phyloP scores from a whole-genome alignment of 2,797 vertebrate genomes.

The Epinephelus coioides region DNA sequence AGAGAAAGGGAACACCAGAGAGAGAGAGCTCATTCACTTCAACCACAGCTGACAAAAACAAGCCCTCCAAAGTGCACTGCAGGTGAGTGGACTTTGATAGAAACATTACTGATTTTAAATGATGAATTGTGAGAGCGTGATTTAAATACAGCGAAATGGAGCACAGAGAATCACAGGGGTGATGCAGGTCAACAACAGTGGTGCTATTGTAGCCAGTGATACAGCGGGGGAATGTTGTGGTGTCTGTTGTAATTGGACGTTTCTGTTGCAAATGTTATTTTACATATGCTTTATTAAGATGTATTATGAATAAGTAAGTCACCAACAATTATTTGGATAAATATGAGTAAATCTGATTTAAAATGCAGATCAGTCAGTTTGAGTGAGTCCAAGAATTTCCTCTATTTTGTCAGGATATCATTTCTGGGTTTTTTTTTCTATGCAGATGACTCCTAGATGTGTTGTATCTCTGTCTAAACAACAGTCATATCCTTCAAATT shows the following conservation, averaged over 20 bases:
- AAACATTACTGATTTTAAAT: constrained; percentile 4
- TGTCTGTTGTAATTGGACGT: neutral
- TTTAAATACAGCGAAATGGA: neutral
- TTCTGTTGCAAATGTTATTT: neutral
- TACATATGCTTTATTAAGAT: too few relatives aligned
- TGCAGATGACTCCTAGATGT: neutral
- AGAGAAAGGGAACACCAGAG: constrained; percentile 47
- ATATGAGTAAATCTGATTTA: neutral
- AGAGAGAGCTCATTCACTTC: constrained; percentile 65
- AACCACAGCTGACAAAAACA: constrained; percentile 68
- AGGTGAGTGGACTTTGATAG: constrained; percentile 72
- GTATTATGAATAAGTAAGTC: too few relatives aligned
- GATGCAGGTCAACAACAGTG: constrained; percentile 16
- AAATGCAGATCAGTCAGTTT: neutral
- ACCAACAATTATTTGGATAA: neutral
- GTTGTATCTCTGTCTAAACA: too few relatives aligned
- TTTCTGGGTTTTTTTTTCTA: neutral
- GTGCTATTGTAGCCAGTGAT: constrained; percentile 9
- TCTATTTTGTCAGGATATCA: neutral
- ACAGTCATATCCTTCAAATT: too few relatives aligned
- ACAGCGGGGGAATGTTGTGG: neutral
- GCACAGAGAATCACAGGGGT: neutral
- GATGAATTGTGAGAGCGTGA: neutral
- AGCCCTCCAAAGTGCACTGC: neutral
- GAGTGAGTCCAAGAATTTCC: neutral